These are phyloP conservation scores for Drosophila fulvimacula DNA, from an alignment of 2,888 invertebrate species.

Conservation along the genomic window DNA sequence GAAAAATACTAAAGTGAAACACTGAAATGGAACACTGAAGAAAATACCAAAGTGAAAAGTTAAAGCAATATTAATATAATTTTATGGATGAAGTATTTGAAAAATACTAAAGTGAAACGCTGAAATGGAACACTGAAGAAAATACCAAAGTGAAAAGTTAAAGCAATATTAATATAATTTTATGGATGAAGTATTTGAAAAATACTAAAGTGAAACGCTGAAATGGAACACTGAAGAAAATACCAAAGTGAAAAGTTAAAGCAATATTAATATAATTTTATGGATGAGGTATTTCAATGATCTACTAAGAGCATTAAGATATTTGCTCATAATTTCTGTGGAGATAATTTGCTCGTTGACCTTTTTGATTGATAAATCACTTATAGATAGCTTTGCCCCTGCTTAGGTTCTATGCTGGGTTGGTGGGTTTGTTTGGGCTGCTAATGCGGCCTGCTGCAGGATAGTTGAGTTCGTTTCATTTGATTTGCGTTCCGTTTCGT, in stretches of 20 bases:
- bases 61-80: not conserved
- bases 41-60: too few species aligned
- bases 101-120: not conserved
- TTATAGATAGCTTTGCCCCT: not conserved
- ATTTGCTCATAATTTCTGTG: not conserved
- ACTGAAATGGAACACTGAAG: not conserved
- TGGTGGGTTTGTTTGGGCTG: too few species aligned
- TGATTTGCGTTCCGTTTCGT: slow-evolving; percentile 54
- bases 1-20: not conserved
- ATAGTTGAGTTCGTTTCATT: slow-evolving; percentile 40
- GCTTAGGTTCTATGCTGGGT: slow-evolving; percentile 6
- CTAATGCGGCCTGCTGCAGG: slow-evolving; percentile 20
- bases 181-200: too few species aligned
- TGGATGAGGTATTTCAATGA: too few species aligned
- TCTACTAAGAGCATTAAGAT: not conserved
- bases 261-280: not conserved
- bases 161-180: not conserved
- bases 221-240: not conserved
- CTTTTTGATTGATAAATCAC: slow-evolving; percentile 1
- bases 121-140: not conserved
- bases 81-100: too few species aligned
- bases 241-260: too few species aligned
- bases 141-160: too few species aligned
- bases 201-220: not conserved
- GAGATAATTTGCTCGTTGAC: not conserved